Conservation (phyloP, 2,888 invertebrate genomes). For the Heliconius aoede region DNA sequence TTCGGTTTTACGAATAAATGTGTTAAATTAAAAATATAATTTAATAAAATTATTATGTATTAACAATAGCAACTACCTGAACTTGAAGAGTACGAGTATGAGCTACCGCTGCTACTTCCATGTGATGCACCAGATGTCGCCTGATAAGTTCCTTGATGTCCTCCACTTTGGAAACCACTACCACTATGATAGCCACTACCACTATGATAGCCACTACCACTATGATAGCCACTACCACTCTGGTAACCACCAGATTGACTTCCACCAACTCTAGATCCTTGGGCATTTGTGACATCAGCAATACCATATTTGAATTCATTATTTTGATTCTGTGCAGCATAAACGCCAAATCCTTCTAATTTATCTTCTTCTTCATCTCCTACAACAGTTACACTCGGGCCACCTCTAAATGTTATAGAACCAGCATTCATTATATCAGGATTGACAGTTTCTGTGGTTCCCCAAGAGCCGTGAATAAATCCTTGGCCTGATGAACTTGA, state of each 20-base stretch:
- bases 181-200: constrained; percentile 40
- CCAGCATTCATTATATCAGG: constrained; percentile 74
- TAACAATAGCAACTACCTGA: constrained; percentile 59
- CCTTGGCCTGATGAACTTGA: constrained; percentile 57
- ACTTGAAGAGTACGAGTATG: constrained; percentile 68
- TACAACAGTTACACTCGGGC: constrained; percentile 67
- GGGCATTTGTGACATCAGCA: constrained; percentile 65
- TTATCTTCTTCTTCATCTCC: constrained; percentile 73
- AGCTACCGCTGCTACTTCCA: constrained; percentile 54
- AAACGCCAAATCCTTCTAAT: constrained; percentile 69
- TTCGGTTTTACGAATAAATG: no score
- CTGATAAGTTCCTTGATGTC: constrained; percentile 47
- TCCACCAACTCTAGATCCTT: constrained; percentile 44
- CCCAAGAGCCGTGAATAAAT: constrained; percentile 73
- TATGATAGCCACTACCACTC: constrained; percentile 47
- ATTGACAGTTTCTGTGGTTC: constrained; percentile 79
- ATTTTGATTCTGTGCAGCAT: constrained; percentile 70
- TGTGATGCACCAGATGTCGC: constrained; percentile 47
- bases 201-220: constrained; percentile 44
- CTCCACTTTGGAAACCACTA: constrained; percentile 43
- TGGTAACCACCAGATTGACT: constrained; percentile 47
- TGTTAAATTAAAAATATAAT: no score
- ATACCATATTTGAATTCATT: constrained; percentile 75
- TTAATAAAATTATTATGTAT: no score
- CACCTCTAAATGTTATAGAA: constrained; percentile 65